Conservation (phyloP, 2,797 vertebrate species). For the Eurystomus glaucurus region DNA sequence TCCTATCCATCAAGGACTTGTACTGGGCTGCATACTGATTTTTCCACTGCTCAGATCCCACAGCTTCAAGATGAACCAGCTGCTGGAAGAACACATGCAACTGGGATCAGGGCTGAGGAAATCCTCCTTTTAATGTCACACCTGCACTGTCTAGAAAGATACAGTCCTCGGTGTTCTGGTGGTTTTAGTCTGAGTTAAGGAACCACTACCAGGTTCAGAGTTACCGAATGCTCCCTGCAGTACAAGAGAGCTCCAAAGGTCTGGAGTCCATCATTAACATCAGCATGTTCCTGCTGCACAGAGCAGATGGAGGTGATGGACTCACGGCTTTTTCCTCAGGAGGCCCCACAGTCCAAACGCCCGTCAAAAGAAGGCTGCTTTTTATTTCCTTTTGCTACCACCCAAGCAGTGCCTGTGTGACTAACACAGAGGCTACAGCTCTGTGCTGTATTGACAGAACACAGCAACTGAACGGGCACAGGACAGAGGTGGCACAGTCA, state of each 20-base stretch:
- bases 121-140: neutral
- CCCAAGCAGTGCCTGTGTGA: neutral
- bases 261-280: neutral
- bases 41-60: neutral
- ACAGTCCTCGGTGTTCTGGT: rapidly evolving
- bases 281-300: neutral
- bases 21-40: neutral
- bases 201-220: neutral
- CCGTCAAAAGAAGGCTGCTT: neutral
- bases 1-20: neutral
- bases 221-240: neutral
- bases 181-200: neutral
- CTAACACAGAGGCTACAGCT: neutral
- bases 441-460: rapidly evolving
- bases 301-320: neutral
- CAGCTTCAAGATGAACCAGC: neutral
- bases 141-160: neutral
- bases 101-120: neutral
- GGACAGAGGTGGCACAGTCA: neutral
- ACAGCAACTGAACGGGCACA: rapidly evolving
- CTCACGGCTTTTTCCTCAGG: neutral
- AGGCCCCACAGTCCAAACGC: neutral
- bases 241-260: neutral
- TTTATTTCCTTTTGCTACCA: neutral
- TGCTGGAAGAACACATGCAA: neutral